Evolutionary conservation across 2,888 invertebrate genomes (phyloP).

Genomic region (Chrysolina haemoptera): DNA sequence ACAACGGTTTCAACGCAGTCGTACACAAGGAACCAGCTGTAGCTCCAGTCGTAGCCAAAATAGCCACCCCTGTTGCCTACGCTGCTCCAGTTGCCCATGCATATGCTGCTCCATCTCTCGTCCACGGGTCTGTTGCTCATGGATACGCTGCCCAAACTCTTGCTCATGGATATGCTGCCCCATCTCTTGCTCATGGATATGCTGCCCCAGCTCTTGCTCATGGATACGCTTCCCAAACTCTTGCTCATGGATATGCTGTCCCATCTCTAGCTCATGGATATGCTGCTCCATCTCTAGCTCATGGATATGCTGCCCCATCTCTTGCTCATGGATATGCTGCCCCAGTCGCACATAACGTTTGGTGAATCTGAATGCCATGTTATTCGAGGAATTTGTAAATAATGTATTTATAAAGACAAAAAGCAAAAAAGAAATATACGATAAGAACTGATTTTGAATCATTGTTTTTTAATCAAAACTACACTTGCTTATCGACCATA

Average conservation of each 20-base stretch:
- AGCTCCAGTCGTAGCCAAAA: constrained; percentile 46
- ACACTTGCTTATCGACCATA: too few species aligned
- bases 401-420: constrained; percentile 18
- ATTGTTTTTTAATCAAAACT: neutral
- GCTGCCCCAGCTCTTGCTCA: constrained; percentile 29
- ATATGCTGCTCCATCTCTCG: constrained; percentile 37
- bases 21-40: constrained; percentile 70
- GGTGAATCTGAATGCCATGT: constrained; percentile 69
- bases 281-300: neutral
- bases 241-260: constrained; percentile 30
- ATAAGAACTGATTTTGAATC: neutral
- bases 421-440: neutral
- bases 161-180: constrained; percentile 36
- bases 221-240: constrained; percentile 27
- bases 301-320: constrained; percentile 42
- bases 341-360: constrained; percentile 57
- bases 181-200: constrained; percentile 20
- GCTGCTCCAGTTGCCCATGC: constrained; percentile 29
- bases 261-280: neutral
- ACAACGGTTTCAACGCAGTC: constrained; percentile 72
- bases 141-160: neutral
- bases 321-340: constrained; percentile 48
- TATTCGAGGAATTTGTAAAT: constrained; percentile 17
- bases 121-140: neutral
- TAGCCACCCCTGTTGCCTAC: constrained; percentile 13